Evolutionary conservation across 2,113 vertebrate genomes (phyloP).

Genomic region (Turdus rufiventris): DNA sequence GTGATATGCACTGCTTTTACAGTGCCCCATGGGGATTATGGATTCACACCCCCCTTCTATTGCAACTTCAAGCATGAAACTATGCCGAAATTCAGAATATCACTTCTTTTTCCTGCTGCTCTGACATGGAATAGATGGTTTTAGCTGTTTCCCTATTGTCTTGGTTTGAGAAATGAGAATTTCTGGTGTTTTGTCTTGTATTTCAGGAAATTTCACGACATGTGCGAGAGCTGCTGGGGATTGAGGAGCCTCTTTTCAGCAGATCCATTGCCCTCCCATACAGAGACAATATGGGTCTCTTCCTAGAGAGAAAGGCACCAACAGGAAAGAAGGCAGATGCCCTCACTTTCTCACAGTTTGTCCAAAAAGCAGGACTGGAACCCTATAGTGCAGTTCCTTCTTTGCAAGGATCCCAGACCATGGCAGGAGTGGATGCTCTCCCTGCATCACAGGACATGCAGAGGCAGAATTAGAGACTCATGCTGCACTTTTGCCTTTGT

Average conservation of each 20-base stretch:
- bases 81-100: not conserved
- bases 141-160: not conserved
- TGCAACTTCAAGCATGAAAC: not conserved
- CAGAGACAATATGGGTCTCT: slow-evolving; percentile 78
- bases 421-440: not conserved
- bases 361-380: slow-evolving; percentile 60
- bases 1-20: not conserved
- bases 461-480: not conserved
- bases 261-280: slow-evolving; percentile 78
- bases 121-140: not conserved
- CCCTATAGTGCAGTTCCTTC: not conserved
- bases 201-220: slow-evolving; percentile 81
- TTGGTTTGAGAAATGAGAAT: not conserved
- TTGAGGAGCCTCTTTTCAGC: slow-evolving; percentile 77
- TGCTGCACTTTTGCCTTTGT: not conserved
- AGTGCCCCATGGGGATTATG: not conserved
- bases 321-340: slow-evolving; percentile 74
- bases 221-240: slow-evolving; percentile 76
- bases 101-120: not conserved
- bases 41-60: not conserved
- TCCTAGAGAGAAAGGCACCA: slow-evolving; percentile 81
- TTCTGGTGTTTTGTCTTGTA: slow-evolving; percentile 18
- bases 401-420: not conserved
- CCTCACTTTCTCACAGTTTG: slow-evolving; percentile 77
- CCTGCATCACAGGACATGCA: not conserved